Evolutionary conservation across 2,113 vertebrate genomes (phyloP), one percentile per base, ranked within the genome.

Genomic region (Protobothrops mucrosquamatus): DNA sequence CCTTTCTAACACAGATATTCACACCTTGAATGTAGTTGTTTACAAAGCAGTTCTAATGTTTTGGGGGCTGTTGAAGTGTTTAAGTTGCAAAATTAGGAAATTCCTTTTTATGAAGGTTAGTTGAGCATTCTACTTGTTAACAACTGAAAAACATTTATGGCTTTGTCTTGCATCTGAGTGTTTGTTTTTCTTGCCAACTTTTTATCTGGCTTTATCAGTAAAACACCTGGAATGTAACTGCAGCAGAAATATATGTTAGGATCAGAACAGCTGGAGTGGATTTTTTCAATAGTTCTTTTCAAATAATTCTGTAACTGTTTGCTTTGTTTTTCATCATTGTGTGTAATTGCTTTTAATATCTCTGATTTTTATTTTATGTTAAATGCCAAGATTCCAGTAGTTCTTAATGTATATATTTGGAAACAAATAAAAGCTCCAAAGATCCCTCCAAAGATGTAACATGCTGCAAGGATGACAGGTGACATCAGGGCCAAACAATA

Each of bases 201-300:
- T 43, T 90, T 26, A 57, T 57, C 0, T 1, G 0, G 52, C 26
- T 93, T 86, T 29, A 43, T 2, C 0, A 2, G 48, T 23, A 74
- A 48, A 87, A 20, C 7, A 0, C 3, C 2, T 0, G 0, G n/a
- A 8, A 11, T 51, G 48, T 51, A 51, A 51, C 48, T 51, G 8
- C 48, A 51, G 48, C 48, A 51, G 48, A 51, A 51, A 8, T 51
- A 51, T 51, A 51, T 51, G 48, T 51, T 51, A 1, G 48, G 48
- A 51, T 51, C 48, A 51, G 48, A 51, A 51, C 48, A 51, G 48
- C 48, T 51, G 48, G 48, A 51, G 48, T 51, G 48, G 48, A 51
- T n/a, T 51, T 51, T 51, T 51, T 51, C 48, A 69, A n/a, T 15
- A 29, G 12, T 5, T 29, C 29, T 69, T 74, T 18, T 34, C 12